A percentile compares a stretch with the other conserved stretches of the same genome.
Evolutionary conservation across 1,140 invertebrate genomes (phyloP).

Genomic region (Pseudoatta argentina): DNA sequence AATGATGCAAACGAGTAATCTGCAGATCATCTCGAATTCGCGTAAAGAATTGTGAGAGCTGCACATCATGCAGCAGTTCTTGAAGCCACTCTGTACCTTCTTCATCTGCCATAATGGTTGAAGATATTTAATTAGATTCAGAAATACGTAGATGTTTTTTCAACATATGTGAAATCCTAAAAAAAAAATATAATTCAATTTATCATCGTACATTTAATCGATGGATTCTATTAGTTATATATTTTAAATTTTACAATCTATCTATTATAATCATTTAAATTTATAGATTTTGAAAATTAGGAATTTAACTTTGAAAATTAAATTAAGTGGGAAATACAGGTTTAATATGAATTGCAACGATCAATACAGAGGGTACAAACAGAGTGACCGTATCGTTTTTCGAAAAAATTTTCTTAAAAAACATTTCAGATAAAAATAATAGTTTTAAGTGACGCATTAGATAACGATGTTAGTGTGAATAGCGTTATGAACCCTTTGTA

Average conservation of each 20-base stretch:
- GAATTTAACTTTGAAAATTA: too few species aligned
- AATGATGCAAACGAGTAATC: slow-evolving; percentile 95
- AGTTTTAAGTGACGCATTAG: too few species aligned
- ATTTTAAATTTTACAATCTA: not conserved
- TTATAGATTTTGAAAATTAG: not conserved
- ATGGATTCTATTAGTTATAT: not conserved
- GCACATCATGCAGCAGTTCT: slow-evolving; percentile 95
- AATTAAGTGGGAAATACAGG: too few species aligned
- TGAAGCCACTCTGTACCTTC: slow-evolving; percentile 93
- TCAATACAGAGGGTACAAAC: too few species aligned
- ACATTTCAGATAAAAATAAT: too few species aligned
- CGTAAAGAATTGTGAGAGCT: slow-evolving; percentile 96
- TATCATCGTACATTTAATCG: not conserved
- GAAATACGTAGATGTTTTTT: not conserved
- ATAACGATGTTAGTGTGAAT: too few species aligned
- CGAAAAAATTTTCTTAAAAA: too few species aligned
- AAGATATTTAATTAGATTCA: not conserved
- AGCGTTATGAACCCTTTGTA: too few species aligned
- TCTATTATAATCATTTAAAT: not conserved
- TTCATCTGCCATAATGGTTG: slow-evolving; percentile 85
- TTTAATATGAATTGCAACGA: too few species aligned
- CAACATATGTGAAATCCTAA: not conserved
- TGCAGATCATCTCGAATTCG: slow-evolving; percentile 97
- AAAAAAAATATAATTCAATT: not conserved
- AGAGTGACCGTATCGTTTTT: too few species aligned